Base-by-base conservation (phyloP, 2,113 vertebrate species). In the Pseudorhombus dupliciocellatus region DNA sequence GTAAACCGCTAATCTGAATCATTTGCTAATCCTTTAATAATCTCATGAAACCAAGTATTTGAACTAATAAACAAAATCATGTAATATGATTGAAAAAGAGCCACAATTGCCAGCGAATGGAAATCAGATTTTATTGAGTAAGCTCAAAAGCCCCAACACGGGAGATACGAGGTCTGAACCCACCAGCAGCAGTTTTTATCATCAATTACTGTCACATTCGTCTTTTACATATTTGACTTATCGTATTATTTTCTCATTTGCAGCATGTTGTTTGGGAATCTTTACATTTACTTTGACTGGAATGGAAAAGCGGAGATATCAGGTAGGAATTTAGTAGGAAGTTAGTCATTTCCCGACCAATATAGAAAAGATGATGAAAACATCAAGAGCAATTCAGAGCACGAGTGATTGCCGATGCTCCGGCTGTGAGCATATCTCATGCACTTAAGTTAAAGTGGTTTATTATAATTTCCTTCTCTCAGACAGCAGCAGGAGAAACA, bases 221-320 rank as follows among this genome's bases (percentile, higher is more conserved):
- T 64, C 24, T 42, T 81, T 51, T 52, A 12, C 4, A 60, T 16
- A 42, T 56, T 21, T 53, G 4, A 46, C 63, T 54, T 28, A n/a
- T 60, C 15, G 0, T 1, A 8, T 65, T 18, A 16, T 25, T 58
- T 4, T 79, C 77, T 80, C 26, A 24, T 53, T 91, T 72, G n/a
- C 92, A 99, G 97, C 90, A 95, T 99, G 92, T 87, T 99, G 83
- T 98, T 98, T 93, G 98, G 98, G 66, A 99, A 99, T 90, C 94
- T 98, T 16, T 99, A 97, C 64, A 95, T 99, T 89, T 99, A 98
- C 85, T 90, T 99, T 2, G 96, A 96, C 67, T 99, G 98, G 98
- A 97, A 94, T 80, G 97, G 95, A 72, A 95, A 93, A 88, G 93
- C 92, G 21, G 93, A 93, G 9, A 96, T 99, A 89, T 93, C 97